Base-by-base conservation (phyloP, 53 echinoderm and acorn worm species). In the Henricia sp. region DNA sequence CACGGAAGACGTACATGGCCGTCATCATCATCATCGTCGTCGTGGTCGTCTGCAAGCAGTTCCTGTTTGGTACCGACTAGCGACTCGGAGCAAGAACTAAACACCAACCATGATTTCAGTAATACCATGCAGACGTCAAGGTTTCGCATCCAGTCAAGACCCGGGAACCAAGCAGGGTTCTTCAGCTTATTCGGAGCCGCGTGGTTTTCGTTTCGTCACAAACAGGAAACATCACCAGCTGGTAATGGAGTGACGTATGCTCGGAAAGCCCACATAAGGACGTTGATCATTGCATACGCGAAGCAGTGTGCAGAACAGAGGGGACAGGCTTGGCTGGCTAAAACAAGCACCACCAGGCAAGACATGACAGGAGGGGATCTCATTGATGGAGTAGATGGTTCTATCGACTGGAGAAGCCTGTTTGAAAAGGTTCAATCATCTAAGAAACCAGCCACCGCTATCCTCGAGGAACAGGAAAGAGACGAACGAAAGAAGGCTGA, bases 251-350 rank as follows among this genome's bases (percentile, higher is more conserved):
- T 95, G 86, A 70, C 83, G 10, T 1, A 30, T 6, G 36, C 44
- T 10, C 74, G 94, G 2, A 86, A 66, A 55, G 38, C 75, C 6
- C 89, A 89, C 72, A 83, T 94, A 17, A 59, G 72, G 71, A 64
- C 38, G 29, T 84, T 92, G 24, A 82, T 92, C 27, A 62, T 95
- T 6, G 70, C 46, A 54, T 90, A 88, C 56, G 90, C 92, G 2
- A 82, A 87, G 71, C 57, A 52, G 3, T 23, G 77, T 23, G 95
- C 89, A 14, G 25, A 82, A 41, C 69, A 89, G 54, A 34, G 72
- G 1, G 86, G 72, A 4, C 68, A 77, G 35, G 20, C n/a, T 21
- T 87, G 87, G 87, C 67, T 36, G 30, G 29, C 64, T 0, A 68
- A 30, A 20, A 23, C 19, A 38, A 19, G 27, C 3, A 24, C 37